Evolutionary conservation across 37 sponge, comb jelly and placozoan species (phyloP).

Genomic region (Ianthella basta): DNA sequence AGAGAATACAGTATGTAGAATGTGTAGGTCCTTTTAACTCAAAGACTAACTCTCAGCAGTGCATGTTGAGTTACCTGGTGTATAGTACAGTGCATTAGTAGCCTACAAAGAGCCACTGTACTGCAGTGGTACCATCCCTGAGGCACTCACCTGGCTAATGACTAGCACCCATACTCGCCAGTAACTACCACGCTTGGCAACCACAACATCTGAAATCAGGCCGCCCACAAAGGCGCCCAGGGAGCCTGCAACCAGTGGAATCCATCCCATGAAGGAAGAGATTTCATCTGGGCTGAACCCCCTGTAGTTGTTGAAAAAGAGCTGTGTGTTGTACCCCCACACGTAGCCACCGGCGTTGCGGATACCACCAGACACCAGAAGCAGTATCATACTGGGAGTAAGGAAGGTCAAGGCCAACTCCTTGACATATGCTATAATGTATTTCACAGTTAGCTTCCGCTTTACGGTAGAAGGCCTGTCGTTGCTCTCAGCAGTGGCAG

Average conservation of each 20-base stretch:
- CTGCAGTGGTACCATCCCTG: too few species aligned
- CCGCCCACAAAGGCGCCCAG: slow-evolving; percentile 80
- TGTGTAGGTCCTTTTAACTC: too few species aligned
- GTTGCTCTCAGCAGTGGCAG: too few species aligned
- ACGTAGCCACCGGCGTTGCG: slow-evolving; percentile 89
- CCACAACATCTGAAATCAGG: slow-evolving; percentile 64
- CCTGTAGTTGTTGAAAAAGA: slow-evolving; percentile 55
- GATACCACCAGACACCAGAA: slow-evolving; percentile 83
- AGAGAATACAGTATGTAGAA: too few species aligned
- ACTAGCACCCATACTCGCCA: slow-evolving; percentile 75
- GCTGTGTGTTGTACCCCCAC: slow-evolving; percentile 84
- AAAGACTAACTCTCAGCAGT: too few species aligned
- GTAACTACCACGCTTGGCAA: slow-evolving; percentile 17
- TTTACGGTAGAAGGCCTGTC: background rate
- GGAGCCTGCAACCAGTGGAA: slow-evolving; percentile 79
- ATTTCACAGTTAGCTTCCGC: slow-evolving; percentile 10
- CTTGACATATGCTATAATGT: background rate
- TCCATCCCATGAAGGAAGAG: slow-evolving; percentile 73
- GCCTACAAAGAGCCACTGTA: too few species aligned
- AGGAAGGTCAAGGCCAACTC: slow-evolving; percentile 36
- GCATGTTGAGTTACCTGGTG: too few species aligned
- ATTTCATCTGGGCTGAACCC: slow-evolving; percentile 25
- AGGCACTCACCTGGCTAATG: slow-evolving; percentile 53
- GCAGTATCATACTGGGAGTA: slow-evolving; percentile 56
- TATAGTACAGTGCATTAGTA: too few species aligned